phyloP scores from a whole-genome alignment of 2,113 vertebrate genomes.

The Ia io region DNA sequence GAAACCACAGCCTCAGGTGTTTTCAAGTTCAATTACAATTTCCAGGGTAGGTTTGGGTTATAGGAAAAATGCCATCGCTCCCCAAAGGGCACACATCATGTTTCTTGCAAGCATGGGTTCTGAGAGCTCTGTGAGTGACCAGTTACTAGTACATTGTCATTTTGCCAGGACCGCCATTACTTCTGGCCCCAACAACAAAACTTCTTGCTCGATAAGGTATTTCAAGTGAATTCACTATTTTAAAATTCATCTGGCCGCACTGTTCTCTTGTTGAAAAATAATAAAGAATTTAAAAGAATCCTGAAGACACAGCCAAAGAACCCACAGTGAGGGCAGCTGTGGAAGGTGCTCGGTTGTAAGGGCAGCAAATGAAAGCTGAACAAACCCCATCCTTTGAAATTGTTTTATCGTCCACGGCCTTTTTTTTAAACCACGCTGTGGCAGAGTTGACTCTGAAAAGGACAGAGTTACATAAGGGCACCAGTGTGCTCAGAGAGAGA shows the following conservation, averaged over 20 bases:
- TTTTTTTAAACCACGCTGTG: background rate
- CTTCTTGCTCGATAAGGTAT: background rate
- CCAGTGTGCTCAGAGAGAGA: background rate
- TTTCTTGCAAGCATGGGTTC: background rate
- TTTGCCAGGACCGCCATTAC: background rate
- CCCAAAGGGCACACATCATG: background rate
- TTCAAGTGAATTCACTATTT: background rate
- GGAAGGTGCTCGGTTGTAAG: background rate
- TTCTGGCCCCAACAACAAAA: background rate
- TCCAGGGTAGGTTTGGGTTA: background rate
- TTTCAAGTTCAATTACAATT: background rate
- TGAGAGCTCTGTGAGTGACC: background rate
- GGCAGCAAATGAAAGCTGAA: background rate
- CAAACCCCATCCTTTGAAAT: background rate
- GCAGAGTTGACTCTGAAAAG: background rate
- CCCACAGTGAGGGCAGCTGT: rapidly evolving
- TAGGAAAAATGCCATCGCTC: background rate
- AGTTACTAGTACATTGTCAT: background rate
- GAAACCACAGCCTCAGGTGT: background rate
- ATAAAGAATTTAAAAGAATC: background rate
- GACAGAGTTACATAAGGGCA: conserved; percentile 1
- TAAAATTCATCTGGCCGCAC: background rate
- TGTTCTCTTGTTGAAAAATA: background rate
- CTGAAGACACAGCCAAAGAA: background rate
- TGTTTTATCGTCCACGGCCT: background rate